Evolutionary conservation across 2,888 invertebrate species (phyloP).

Genomic region (Melanchra persicariae): DNA sequence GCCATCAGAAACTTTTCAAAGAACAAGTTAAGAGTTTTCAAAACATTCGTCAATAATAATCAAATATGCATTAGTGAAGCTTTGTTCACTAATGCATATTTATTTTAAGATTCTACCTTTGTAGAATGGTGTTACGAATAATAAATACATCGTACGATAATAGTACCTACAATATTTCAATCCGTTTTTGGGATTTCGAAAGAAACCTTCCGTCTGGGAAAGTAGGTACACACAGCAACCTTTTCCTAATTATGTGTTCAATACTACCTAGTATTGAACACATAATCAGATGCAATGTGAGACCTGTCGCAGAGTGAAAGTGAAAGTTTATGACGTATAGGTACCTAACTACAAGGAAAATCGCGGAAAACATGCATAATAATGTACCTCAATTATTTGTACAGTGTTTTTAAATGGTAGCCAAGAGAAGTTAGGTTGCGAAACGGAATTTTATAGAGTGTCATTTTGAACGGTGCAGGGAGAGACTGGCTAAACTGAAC

Average conservation of each 20-base stretch:
- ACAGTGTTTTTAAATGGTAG: neutral
- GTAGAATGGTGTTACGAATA: too few species aligned
- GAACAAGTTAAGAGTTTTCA: conserved; percentile 3
- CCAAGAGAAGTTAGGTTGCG: neutral
- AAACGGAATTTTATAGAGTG: neutral
- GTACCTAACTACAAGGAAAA: conserved; percentile 46
- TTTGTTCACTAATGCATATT: neutral
- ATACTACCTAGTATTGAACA: conserved; percentile 5
- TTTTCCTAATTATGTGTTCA: neutral
- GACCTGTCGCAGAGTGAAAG: conserved; percentile 28
- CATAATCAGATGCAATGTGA: conserved; percentile 43
- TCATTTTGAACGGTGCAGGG: neutral
- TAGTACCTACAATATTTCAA: neutral
- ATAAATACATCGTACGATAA: too few species aligned
- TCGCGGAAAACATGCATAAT: conserved; percentile 33
- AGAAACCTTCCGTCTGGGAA: neutral
- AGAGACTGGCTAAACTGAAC: neutral
- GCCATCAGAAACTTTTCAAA: conserved; percentile 24
- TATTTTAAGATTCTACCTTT: too few species aligned
- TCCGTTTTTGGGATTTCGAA: neutral
- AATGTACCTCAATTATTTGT: neutral
- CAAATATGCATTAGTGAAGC: too few species aligned
- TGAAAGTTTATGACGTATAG: conserved; percentile 48
- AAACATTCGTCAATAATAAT: conserved; percentile 8
- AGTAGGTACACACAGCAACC: conserved; percentile 10